Conservation (phyloP, 2,797 vertebrate genomes). For the Gallinago stenura region DNA sequence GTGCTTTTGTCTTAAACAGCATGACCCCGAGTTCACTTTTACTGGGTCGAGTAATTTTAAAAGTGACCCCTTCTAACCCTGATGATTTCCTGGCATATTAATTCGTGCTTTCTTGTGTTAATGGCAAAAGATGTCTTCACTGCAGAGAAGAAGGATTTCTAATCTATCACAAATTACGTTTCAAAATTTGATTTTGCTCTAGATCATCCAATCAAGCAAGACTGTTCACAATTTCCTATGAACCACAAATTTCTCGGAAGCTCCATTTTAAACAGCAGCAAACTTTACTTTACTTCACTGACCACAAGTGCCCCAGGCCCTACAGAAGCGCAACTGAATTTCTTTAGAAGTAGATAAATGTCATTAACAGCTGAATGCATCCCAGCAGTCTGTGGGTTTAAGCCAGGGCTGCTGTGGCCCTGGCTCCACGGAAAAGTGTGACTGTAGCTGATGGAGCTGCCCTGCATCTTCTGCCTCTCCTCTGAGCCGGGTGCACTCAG, state of each 20-base stretch:
- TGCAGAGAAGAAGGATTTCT: neutral
- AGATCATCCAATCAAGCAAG: neutral
- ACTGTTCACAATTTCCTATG: neutral
- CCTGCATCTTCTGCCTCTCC: neutral
- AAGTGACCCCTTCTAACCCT: neutral
- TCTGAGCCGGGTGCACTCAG: rapidly evolving
- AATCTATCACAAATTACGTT: neutral
- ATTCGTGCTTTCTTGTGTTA: neutral
- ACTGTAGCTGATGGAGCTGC: rapidly evolving
- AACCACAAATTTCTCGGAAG: neutral
- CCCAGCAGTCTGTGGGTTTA: neutral
- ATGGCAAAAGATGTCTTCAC: neutral
- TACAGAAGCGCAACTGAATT: neutral
- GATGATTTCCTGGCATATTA: neutral
- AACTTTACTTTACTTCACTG: neutral
- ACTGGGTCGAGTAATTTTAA: neutral
- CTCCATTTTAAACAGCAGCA: neutral
- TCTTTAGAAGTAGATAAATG: neutral
- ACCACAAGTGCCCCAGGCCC: too few relatives aligned
- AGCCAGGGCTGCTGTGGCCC: neutral
- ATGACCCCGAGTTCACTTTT: neutral
- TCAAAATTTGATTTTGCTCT: neutral
- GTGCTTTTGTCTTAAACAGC: neutral
- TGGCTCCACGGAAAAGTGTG: neutral
- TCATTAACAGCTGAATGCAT: neutral